Evolutionary conservation across 2,113 vertebrate genomes (phyloP).

Genomic region (Aegithalos caudatus): DNA sequence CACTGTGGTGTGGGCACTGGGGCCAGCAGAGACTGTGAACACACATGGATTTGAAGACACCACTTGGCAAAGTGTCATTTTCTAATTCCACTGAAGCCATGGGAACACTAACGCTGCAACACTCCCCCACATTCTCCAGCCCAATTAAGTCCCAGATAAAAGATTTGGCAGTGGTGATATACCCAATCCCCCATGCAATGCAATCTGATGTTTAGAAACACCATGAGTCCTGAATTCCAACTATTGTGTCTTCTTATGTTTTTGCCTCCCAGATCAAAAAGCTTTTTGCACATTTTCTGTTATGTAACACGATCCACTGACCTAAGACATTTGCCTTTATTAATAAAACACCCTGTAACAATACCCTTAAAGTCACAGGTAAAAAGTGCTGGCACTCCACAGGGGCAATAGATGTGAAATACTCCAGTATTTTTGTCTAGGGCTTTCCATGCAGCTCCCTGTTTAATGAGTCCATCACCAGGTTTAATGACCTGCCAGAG

Average conservation of each 20-base stretch:
- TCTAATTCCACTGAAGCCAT: background rate
- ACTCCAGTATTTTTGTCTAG: background rate
- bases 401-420: background rate
- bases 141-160: background rate
- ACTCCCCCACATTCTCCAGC: background rate
- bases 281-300: background rate
- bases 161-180: background rate
- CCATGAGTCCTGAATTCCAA: background rate
- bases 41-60: background rate
- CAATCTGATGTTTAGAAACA: background rate
- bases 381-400: background rate
- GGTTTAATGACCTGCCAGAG: constrained; percentile 57
- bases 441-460: background rate
- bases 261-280: background rate
- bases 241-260: background rate
- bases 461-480: constrained; percentile 51
- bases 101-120: background rate
- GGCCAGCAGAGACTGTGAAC: background rate
- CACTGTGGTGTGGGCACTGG: background rate
- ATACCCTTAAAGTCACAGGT: background rate
- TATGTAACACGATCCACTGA: background rate
- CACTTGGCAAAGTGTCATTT: background rate
- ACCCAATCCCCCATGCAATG: background rate
- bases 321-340: background rate
- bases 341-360: background rate